Conservation (phyloP, 2,113 vertebrate genomes). For the Podocnemis expansa region DNA sequence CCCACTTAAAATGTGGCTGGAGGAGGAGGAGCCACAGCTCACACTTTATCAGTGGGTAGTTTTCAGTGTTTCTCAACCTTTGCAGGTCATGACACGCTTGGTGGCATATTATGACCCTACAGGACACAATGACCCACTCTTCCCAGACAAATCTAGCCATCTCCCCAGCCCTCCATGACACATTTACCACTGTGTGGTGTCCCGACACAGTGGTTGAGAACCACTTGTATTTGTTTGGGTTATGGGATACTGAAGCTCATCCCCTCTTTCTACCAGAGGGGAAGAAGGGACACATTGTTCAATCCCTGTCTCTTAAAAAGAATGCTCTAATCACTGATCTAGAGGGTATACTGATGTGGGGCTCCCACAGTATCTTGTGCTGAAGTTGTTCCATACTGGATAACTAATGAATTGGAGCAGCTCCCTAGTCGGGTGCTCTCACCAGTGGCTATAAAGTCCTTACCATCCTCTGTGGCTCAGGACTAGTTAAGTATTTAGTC, state of each 20-base stretch:
- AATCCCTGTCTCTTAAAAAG: background rate
- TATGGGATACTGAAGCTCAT: background rate
- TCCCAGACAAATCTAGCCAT: too few species aligned
- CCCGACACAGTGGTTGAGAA: too few species aligned
- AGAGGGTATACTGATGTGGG: background rate
- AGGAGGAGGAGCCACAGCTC: too few species aligned
- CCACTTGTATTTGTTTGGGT: background rate
- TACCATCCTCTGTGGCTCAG: background rate
- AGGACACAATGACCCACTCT: too few species aligned
- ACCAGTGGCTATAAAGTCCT: background rate
- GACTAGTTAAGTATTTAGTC: background rate
- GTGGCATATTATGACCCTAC: too few species aligned
- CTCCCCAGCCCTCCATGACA: too few species aligned
- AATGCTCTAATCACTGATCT: background rate
- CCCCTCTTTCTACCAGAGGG: too few species aligned
- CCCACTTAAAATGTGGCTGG: background rate
- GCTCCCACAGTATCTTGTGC: background rate
- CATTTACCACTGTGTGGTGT: too few species aligned
- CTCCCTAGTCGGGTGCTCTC: background rate
- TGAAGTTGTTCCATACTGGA: background rate
- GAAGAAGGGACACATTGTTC: background rate
- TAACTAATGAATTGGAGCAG: background rate
- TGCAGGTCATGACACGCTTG: too few species aligned
- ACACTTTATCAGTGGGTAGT: background rate
- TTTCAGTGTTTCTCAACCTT: too few species aligned